Evolutionary conservation across 2,113 vertebrate genomes (phyloP).

Genomic region (Lichenostomus cassidix): DNA sequence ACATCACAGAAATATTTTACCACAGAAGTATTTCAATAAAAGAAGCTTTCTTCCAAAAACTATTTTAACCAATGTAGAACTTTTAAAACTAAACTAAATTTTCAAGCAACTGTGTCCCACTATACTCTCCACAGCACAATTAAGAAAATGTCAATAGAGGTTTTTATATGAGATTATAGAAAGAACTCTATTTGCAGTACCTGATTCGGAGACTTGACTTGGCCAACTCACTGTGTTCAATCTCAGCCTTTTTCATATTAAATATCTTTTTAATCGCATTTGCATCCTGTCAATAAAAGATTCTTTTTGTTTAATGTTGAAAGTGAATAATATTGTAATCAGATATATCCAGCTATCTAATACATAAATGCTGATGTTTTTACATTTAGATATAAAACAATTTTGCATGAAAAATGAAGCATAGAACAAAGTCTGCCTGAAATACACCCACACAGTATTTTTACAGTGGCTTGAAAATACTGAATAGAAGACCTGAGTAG

Average conservation of each 20-base stretch:
- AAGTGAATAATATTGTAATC: background rate
- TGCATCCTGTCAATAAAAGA: conserved; percentile 85
- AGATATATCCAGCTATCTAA: background rate
- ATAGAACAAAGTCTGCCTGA: background rate
- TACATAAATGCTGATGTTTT: background rate
- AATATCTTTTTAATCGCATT: conserved; percentile 98
- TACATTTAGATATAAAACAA: background rate
- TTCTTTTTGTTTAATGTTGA: conserved; percentile 23
- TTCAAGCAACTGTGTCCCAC: background rate
- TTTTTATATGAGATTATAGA: background rate
- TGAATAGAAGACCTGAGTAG: background rate
- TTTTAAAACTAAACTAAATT: background rate
- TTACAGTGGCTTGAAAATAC: background rate
- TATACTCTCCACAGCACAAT: background rate
- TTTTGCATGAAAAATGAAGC: background rate
- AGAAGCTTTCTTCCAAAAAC: background rate
- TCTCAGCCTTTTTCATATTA: conserved; percentile 93
- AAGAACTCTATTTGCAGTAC: conserved; percentile 67
- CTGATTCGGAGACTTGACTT: conserved; percentile 95
- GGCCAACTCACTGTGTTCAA: conserved; percentile 91
- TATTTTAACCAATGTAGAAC: background rate
- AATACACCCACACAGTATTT: background rate
- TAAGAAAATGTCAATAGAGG: background rate
- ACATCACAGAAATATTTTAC: background rate
- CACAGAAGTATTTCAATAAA: background rate